Percentiles rank a stretch among this genome's conserved stretches.
Conservation (phyloP, 2,888 invertebrate genomes). For the Machimus atricapillus region DNA sequence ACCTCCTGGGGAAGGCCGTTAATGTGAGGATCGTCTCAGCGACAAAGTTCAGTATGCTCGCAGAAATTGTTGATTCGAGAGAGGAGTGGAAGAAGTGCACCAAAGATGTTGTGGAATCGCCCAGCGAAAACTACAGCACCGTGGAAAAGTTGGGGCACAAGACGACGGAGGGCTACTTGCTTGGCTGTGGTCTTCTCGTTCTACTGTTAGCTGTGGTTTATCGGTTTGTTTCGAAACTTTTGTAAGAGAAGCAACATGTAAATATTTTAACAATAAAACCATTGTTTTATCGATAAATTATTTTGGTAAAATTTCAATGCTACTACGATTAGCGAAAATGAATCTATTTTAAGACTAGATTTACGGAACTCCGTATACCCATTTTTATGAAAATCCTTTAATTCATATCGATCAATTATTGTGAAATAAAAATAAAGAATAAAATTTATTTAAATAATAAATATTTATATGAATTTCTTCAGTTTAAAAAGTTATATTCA, state of each 20-base stretch:
- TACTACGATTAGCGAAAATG: no score
- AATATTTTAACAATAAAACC: background rate
- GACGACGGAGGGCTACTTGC: slow-evolving; percentile 45
- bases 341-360: no score
- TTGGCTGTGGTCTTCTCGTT: slow-evolving; percentile 57
- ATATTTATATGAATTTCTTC: no score
- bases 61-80: slow-evolving; percentile 70
- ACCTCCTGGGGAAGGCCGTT: slow-evolving; percentile 83
- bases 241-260: background rate
- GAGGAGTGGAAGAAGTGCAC: slow-evolving; percentile 63
- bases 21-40: slow-evolving; percentile 75
- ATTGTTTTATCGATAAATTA: background rate
- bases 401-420: no score
- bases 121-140: background rate
- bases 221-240: slow-evolving; percentile 50
- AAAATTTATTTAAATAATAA: no score
- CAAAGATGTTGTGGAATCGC: slow-evolving; percentile 56
- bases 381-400: no score
- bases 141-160: background rate
- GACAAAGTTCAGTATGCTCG: slow-evolving; percentile 81
- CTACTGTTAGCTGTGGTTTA: slow-evolving; percentile 62
- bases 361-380: no score
- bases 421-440: no score
- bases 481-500: no score
- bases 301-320: no score